Evolutionary conservation across 2,888 invertebrate species (phyloP), one percentile per base, ranked within the genome.

Genomic region (Steinernema carpocapsae): DNA sequence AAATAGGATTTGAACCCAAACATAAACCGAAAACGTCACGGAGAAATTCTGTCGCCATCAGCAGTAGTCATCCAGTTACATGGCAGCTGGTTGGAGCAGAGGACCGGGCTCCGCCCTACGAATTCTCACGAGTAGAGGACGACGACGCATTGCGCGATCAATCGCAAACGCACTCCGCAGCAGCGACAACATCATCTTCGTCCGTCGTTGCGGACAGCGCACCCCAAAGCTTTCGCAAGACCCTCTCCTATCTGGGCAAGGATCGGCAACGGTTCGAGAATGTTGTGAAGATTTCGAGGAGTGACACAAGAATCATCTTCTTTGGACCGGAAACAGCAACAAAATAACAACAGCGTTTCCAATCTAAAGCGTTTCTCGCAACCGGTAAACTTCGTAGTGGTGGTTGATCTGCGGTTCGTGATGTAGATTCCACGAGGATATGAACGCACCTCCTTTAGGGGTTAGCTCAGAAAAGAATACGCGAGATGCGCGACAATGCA

Each of bases 371-470:
- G 22, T 24, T 56, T 76, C 76, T 37, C 70, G 64, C 45, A 76
- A 51, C 32, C 59, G 56, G 45, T 76, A 78, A 19, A 76, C 79
- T 42, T 77, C 70, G 71, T 78, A 79, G 64, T 79, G 78, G 45
- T 79, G 79, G 64, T 79, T 79, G 51, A 79, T 76, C 14, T 24
- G 42, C 4, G 76, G 74, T 19, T 74, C 77, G 46, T 76, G 74
- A 22, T 79, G 79, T 29, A 79, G 24, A 19, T 76, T 74, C 78
- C 78, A 79, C 22, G 70, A 52, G 6, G 74, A 74, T 14, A 70
- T 59, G 12, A 77, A 42, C 12, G 76, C 76, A 32, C 74, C 76
- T 52, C 70, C 64, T 17, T 51, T 74, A 3, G 43, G 29, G 22
- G 59, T 71, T n/a, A 37, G 26, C 37, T 22, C 14, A 14, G 52